Base-by-base conservation (phyloP, 1,140 invertebrate species). In the Arion vulgaris region DNA sequence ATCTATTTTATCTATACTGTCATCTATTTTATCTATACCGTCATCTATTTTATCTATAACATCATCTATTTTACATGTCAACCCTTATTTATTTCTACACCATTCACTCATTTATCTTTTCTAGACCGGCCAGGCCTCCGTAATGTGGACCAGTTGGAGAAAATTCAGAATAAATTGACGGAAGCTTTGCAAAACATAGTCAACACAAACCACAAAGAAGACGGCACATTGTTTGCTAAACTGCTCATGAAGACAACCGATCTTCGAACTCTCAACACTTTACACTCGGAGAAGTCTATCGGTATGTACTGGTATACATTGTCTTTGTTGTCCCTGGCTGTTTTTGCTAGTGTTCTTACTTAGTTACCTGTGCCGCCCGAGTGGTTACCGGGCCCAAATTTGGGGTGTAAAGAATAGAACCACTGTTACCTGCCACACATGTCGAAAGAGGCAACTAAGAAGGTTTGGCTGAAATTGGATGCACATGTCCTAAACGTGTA, bases 161-260 rank as follows among this genome's bases (percentile, higher is more conserved):
- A 96, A 88, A 97, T 99, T 95, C 96, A 98, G 92, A 95, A 95
- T 86, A 96, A 96, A 87, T 92, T 99, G 87, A 96, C 96, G 88
- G 94, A 95, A 81, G 95, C 96, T 71, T 93, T 99, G 45, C 96
- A 98, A 90, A 95, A 95, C n/a, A 95, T 98, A 28, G 94, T 98
- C 57, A 88, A 89, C 19, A 86, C 96, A 89, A 97, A 96, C 90
- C 96, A 98, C 92, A 92, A 92, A 38, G 92, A 94, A 41, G 92
- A 93, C 83, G 89, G 95, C 95, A 38, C 89, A 2, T 95, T 98
- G 80, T 94, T 97, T 78, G 94, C 95, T 73, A 97, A 98, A 90
- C 91, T 99, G 84, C 95, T 98, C 92, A 97, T 97, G 91, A 98
- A 98, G 88, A 96, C 98, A 80, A 97, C 97, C 0, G 98, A 99